Evolutionary conservation across 2,113 vertebrate genomes (phyloP).

Genomic region (Podiceps cristatus): DNA sequence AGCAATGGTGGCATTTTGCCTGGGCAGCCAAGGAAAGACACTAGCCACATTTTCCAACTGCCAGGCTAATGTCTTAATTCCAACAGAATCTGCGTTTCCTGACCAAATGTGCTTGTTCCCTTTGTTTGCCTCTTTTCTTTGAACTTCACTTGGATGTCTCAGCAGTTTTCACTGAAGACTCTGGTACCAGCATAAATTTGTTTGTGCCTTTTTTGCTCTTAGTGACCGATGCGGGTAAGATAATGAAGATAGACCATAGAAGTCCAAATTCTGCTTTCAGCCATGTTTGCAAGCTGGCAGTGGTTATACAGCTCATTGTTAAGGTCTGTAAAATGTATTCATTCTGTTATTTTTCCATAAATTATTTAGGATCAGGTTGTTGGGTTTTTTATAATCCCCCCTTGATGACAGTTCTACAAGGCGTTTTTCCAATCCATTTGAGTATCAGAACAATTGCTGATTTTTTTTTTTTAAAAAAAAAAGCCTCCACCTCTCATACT

Average conservation of each 20-base stretch:
- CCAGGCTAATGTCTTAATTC: slow-evolving; percentile 6
- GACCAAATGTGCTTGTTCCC: slow-evolving; percentile 12
- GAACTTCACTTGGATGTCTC: slow-evolving; percentile 31
- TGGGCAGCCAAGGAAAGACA: not conserved
- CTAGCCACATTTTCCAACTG: not conserved
- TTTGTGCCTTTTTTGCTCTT: not conserved
- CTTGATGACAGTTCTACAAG: not conserved
- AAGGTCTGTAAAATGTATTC: not conserved
- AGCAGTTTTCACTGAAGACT: slow-evolving; percentile 35
- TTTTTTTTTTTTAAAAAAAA: not conserved
- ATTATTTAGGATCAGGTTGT: not conserved
- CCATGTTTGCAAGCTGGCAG: not conserved
- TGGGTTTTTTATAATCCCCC: not conserved
- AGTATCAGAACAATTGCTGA: not conserved
- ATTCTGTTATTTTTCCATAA: not conserved
- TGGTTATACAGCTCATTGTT: not conserved
- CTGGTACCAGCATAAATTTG: not conserved
- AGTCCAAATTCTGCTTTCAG: not conserved
- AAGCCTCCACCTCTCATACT: not conserved
- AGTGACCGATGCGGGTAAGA: not conserved
- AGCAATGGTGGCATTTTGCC: not conserved
- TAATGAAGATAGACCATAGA: not conserved
- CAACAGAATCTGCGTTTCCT: slow-evolving; percentile 13
- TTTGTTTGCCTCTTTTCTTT: slow-evolving; percentile 50
- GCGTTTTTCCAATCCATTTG: not conserved